Evolutionary conservation across 2,113 vertebrate species (phyloP).

Genomic region (Mus pahari): DNA sequence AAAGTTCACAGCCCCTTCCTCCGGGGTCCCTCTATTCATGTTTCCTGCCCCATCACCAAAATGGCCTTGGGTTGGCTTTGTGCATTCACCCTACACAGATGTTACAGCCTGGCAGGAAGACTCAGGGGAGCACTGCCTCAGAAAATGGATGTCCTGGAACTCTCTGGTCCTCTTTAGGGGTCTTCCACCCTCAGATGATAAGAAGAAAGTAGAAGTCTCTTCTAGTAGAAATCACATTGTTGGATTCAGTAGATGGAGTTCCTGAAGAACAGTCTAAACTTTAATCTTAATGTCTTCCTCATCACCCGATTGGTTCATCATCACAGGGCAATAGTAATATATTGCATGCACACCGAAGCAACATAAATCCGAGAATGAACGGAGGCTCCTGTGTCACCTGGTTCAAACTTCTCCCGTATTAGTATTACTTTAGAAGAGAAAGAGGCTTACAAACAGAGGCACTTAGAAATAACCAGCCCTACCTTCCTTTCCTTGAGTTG

Average conservation of each 20-base stretch:
- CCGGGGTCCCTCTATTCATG: background rate
- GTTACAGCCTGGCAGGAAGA: background rate
- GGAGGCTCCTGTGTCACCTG: background rate
- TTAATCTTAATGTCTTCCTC: background rate
- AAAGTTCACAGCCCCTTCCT: background rate
- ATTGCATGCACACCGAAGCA: background rate
- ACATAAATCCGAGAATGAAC: background rate
- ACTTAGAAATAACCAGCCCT: conserved; percentile 35
- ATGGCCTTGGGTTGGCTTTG: background rate
- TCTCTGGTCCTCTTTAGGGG: background rate
- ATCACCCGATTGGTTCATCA: background rate
- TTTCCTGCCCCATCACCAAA: background rate
- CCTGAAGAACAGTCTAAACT: conserved; percentile 39
- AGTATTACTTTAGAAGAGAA: background rate
- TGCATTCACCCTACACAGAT: background rate
- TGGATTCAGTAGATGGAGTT: conserved; percentile 9
- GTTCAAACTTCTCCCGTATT: conserved; percentile 7
- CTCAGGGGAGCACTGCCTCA: background rate
- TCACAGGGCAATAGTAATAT: background rate
- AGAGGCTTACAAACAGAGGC: background rate
- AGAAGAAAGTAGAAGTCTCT: background rate
- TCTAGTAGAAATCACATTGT: conserved; percentile 28
- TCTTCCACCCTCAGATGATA: background rate
- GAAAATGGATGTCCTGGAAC: background rate
- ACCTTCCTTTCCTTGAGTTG: background rate